Base-by-base conservation (phyloP, 2,113 vertebrate genomes). In the Ariopsis seemanni region DNA sequence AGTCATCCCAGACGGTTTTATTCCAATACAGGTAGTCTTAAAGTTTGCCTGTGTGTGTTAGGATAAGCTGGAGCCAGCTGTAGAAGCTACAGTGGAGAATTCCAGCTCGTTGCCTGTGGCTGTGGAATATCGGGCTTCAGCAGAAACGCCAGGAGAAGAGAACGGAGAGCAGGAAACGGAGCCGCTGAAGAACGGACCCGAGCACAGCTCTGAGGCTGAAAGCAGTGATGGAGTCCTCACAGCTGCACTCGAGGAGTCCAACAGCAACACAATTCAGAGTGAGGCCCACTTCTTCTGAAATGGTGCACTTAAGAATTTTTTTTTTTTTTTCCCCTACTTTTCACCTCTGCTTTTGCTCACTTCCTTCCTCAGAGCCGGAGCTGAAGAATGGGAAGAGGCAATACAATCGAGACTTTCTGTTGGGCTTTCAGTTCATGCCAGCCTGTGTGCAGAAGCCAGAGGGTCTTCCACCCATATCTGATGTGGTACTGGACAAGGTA, bases 401-500 rank as follows among this genome's bases (percentile, higher is more conserved):
- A 89, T 99, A 99, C 0, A 92, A 96, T 91, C 93, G 98, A 85
- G 96, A 97, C 30, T 98, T 98, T 94, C 93, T 99, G n/a, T 91
- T 99, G 90, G 95, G 97, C 84, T 97, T 99, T 93, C 98, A 99
- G 95, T 99, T 96, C 94, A 97, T 97, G 96, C 96, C 97, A 4
- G 97, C 97, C 65, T 99, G 98, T 60, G 90, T 97, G 84, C 98
- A 97, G 90, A 99, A 97, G 84, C 98, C 98, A 0, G 98, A 99
- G 86, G 98, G 98, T 10, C 95, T 99, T 85, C 98, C 98, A 53
- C 96, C 97, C 11, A 99, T 99, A 92, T 99, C 97, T 0, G 98
- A 99, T 2, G 98, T 99, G 92, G 98, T 99, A 91, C 96, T 99
- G n/a, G 98, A 99, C 93, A 99, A 99, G 96, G 97, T 99, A 91